Evolutionary conservation across 2,113 vertebrate genomes (phyloP).

Genomic region (Dolichallabes microphthalmus): DNA sequence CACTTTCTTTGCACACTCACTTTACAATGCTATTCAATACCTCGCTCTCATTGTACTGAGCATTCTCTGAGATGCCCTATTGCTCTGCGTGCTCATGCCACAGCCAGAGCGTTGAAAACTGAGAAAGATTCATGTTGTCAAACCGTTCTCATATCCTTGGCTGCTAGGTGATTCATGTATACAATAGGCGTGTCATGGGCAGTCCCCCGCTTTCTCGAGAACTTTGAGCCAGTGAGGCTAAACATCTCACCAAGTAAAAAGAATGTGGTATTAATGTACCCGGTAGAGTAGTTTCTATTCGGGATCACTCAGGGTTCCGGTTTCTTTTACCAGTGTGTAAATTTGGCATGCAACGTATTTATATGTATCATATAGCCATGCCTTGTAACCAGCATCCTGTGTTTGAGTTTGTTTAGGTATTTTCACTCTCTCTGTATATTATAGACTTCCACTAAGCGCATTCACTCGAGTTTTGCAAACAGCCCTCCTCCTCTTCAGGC

Average conservation of each 20-base stretch:
- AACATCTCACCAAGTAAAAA: no score
- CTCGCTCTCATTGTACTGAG: no score
- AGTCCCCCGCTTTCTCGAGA: no score
- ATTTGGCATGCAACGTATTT: background rate
- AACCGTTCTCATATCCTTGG: no score
- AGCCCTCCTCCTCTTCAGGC: constrained; percentile 67
- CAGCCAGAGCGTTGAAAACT: background rate
- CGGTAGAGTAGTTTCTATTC: background rate
- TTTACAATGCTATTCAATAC: no score
- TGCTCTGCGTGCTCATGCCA: no score
- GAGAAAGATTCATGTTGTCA: background rate
- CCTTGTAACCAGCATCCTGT: background rate
- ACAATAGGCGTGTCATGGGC: no score
- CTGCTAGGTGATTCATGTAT: no score
- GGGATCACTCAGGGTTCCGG: background rate
- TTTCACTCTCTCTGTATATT: constrained; percentile 29
- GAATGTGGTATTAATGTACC: no score
- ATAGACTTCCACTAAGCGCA: constrained; percentile 49
- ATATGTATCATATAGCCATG: background rate
- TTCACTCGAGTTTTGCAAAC: constrained; percentile 53
- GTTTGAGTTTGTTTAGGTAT: constrained; percentile 19
- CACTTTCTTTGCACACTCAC: background rate
- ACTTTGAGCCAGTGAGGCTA: no score
- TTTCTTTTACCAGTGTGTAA: background rate
- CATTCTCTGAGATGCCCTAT: no score